phyloP scores from a whole-genome alignment of 2,888 invertebrate genomes.

The Cantharis rufa region DNA sequence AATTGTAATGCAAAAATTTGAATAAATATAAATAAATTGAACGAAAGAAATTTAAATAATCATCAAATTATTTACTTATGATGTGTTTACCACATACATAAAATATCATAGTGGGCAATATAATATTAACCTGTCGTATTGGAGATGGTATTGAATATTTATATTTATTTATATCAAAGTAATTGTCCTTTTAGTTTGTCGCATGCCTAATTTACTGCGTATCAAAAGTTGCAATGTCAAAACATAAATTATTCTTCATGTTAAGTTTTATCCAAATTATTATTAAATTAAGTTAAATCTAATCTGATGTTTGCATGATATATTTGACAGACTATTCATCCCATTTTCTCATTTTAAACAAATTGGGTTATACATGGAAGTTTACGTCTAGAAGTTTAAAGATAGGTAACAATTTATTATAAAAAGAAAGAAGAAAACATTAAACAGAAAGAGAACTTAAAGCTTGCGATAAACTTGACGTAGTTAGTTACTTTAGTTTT shows the following conservation, averaged over 20 bases:
- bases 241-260: neutral
- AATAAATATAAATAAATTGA: too few relatives aligned
- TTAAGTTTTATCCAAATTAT: neutral
- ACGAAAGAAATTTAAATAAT: too few relatives aligned
- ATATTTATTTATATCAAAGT: neutral
- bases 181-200: neutral
- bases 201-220: neutral
- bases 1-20: too few relatives aligned
- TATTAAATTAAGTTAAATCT: neutral
- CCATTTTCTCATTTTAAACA: neutral
- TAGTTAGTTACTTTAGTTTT: constrained; percentile 11
- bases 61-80: too few relatives aligned
- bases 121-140: neutral
- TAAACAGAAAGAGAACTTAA: constrained; percentile 5
- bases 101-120: too few relatives aligned
- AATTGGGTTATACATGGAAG: neutral
- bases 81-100: too few relatives aligned
- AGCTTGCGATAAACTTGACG: constrained; percentile 18
- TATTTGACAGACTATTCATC: neutral
- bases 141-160: neutral
- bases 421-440: neutral
- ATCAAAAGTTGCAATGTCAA: neutral
- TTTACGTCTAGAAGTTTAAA: neutral
- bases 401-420: neutral
- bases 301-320: neutral